Evolutionary conservation across 2,113 vertebrate genomes (phyloP).

Genomic region (Pheucticus melanocephalus): DNA sequence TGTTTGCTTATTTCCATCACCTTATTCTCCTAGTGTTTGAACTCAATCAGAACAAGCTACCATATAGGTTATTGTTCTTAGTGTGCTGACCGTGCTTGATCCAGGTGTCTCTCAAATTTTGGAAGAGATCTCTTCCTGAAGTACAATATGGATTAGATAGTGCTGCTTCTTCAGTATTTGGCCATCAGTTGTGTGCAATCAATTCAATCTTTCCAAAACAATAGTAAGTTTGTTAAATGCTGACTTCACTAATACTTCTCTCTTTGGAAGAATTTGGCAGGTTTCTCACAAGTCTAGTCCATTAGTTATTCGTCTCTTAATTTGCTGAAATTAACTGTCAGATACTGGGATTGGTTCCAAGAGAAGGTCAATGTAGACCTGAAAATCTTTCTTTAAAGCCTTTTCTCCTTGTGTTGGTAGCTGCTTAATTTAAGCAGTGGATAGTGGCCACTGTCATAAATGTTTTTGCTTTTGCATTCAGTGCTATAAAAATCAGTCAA

Average conservation of each 20-base stretch:
- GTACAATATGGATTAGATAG: not conserved
- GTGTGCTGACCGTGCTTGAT: not conserved
- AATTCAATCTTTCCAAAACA: not conserved
- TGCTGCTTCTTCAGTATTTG: not conserved
- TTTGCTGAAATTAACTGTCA: constrained; percentile 10
- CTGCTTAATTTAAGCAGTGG: not conserved
- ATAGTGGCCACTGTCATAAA: not conserved
- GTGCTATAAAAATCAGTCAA: not conserved
- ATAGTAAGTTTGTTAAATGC: not conserved
- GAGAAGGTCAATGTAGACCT: not conserved
- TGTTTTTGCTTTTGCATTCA: not conserved
- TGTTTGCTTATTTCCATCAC: not conserved
- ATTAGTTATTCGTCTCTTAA: not conserved
- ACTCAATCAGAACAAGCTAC: not conserved
- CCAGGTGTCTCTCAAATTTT: not conserved
- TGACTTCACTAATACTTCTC: not conserved
- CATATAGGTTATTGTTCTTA: not conserved
- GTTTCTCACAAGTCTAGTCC: not conserved
- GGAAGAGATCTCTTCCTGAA: not conserved
- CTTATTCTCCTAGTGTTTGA: not conserved
- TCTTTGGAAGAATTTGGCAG: not conserved
- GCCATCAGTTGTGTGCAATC: not conserved
- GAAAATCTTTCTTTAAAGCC: not conserved
- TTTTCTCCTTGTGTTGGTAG: not conserved
- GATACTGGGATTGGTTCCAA: not conserved